Percentiles rank a stretch among this genome's conserved stretches.
Conservation (phyloP, 37 sponge, comb jelly and placozoan species). For the Chondrosia reniformis region DNA sequence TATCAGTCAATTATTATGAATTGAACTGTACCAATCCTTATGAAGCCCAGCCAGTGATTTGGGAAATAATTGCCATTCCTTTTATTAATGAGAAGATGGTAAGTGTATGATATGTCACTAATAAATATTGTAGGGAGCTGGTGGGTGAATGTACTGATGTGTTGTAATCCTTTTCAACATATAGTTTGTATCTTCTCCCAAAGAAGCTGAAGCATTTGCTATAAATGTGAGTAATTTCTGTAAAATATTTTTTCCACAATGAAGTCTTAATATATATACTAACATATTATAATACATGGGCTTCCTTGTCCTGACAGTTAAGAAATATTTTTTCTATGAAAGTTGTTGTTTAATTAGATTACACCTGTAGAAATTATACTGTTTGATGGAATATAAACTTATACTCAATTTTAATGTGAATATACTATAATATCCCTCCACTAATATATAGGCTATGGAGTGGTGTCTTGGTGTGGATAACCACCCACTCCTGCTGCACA, state of each 20-base stretch:
- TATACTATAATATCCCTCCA: background rate
- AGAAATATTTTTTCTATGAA: background rate
- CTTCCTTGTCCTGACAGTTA: too few relatives aligned
- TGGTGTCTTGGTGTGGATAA: slow-evolving; percentile 43
- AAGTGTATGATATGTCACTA: too few relatives aligned
- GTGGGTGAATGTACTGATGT: too few relatives aligned
- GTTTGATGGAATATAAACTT: too few relatives aligned
- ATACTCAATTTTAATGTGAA: too few relatives aligned
- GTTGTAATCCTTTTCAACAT: background rate
- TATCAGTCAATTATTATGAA: background rate
- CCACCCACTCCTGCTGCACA: slow-evolving; percentile 49
- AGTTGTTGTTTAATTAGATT: slow-evolving; percentile 1
- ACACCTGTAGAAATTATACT: background rate
- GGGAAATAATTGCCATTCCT: slow-evolving; percentile 61
- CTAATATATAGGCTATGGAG: slow-evolving; percentile 44
- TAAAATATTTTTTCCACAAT: background rate
- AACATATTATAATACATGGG: too few relatives aligned
- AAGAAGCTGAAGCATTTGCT: slow-evolving; percentile 40
- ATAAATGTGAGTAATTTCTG: slow-evolving; percentile 32
- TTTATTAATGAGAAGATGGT: slow-evolving; percentile 63
- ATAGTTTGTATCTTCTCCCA: slow-evolving; percentile 39
- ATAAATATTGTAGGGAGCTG: too few relatives aligned
- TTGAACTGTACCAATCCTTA: slow-evolving; percentile 11
- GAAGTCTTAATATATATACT: too few relatives aligned
- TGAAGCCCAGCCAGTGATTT: slow-evolving; percentile 24